Evolutionary conservation across 2,797 vertebrate species (phyloP).

Genomic region (Babyrousa celebensis): DNA sequence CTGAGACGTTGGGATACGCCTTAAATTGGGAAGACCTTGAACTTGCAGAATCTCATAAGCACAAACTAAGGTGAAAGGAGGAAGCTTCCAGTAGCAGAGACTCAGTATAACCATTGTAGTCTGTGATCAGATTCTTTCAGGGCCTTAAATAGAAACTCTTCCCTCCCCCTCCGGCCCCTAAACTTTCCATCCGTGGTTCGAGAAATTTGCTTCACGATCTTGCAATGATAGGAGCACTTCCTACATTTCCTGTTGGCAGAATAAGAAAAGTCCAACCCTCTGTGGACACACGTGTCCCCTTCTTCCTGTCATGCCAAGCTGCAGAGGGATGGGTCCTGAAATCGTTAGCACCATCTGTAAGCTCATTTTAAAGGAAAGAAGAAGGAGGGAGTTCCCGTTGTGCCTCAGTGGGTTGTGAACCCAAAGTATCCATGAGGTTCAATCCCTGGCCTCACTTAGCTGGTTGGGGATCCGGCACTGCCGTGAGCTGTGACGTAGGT

Average conservation of each 20-base stretch:
- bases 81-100: constrained; percentile 57
- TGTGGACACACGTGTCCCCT: neutral
- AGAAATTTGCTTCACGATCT: constrained; percentile 51
- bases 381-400: no score
- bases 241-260: constrained; percentile 53
- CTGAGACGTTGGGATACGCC: neutral
- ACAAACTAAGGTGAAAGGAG: constrained; percentile 7
- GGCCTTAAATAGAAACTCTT: neutral
- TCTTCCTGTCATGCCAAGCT: neutral
- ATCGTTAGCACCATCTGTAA: neutral
- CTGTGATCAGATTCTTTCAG: neutral
- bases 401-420: no score
- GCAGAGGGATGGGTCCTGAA: neutral
- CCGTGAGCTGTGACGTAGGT: no score
- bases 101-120: neutral
- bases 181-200: neutral
- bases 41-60: neutral
- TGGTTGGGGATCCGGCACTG: no score
- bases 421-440: no score
- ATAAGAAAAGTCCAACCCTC: neutral
- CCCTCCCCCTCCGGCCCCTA: neutral
- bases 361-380: constrained; percentile 43
- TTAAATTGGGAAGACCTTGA: constrained; percentile 25
- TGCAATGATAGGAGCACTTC: neutral
- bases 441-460: no score